These are phyloP conservation scores for Rhynchonycteris naso DNA, from an alignment of 2,797 vertebrate species.

Conservation along the genomic window DNA sequence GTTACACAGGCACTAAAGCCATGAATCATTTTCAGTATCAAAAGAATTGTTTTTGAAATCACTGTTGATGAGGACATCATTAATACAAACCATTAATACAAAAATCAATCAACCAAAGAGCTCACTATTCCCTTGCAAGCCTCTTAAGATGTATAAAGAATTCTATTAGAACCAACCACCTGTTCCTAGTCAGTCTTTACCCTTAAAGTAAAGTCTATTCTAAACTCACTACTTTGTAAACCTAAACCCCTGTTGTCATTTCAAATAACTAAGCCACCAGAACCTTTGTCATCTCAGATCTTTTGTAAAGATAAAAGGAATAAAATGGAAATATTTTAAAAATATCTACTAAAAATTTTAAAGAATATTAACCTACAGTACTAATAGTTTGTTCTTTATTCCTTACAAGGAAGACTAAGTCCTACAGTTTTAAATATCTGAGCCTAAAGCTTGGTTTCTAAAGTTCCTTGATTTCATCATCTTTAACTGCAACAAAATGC, in stretches of 20 bases:
- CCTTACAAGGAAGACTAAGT: conserved; percentile 3
- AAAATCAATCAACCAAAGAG: conserved; percentile 47
- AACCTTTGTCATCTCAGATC: background rate
- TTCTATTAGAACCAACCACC: background rate
- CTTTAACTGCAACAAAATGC: background rate
- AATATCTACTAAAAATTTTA: conserved; percentile 13
- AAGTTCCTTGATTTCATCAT: conserved; percentile 43
- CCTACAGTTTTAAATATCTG: conserved; percentile 18
- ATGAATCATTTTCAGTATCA: conserved; percentile 38
- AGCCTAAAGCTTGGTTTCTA: conserved; percentile 37
- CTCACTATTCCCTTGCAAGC: conserved; percentile 42
- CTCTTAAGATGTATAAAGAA: background rate
- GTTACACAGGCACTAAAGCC: background rate
- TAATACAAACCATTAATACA: conserved; percentile 12
- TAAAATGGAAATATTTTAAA: background rate
- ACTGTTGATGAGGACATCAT: conserved; percentile 12
- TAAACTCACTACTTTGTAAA: background rate
- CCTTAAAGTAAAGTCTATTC: background rate
- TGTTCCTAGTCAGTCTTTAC: background rate
- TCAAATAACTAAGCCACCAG: conserved; percentile 24
- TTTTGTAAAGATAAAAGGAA: background rate
- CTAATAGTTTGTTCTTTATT: conserved; percentile 24
- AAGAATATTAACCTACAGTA: background rate
- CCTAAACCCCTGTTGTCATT: conserved; percentile 13
- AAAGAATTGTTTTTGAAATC: conserved; percentile 49